These are phyloP conservation scores for Myzus persicae DNA, from an alignment of 1,140 invertebrate genomes.

Conservation along the genomic window DNA sequence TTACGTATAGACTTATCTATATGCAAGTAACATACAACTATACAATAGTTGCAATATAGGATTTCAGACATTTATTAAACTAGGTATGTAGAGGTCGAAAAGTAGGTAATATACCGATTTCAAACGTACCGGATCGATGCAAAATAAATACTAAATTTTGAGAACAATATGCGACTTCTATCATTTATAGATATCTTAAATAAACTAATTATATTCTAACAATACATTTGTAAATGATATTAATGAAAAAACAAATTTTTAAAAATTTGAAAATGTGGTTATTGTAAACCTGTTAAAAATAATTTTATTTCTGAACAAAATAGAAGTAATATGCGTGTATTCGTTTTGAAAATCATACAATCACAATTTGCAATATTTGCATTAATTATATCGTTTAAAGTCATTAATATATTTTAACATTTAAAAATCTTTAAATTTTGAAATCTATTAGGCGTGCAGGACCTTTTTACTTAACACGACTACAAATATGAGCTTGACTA, in stretches of 20 bases:
- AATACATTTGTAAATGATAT: not conserved
- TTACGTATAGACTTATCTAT: not conserved
- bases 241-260: not conserved
- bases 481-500: not conserved
- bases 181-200: not conserved
- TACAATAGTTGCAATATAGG: not conserved
- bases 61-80: not conserved
- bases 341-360: not conserved
- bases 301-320: not conserved
- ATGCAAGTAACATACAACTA: not conserved
- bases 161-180: not conserved
- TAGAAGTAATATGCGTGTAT: not conserved
- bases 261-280: not conserved
- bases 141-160: not conserved
- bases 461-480: not conserved
- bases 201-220: not conserved
- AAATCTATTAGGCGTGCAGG: not conserved
- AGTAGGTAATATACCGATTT: not conserved
- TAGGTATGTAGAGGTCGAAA: not conserved
- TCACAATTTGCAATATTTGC: not conserved
- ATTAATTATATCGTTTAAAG: not conserved
- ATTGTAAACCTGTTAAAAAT: not conserved
- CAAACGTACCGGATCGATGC: not conserved
- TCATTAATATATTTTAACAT: not conserved
- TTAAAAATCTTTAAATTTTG: not conserved